These are phyloP conservation scores for Neosilurus mollespiculum DNA, from an alignment of 2,797 vertebrate genomes.

Conservation along the genomic window DNA sequence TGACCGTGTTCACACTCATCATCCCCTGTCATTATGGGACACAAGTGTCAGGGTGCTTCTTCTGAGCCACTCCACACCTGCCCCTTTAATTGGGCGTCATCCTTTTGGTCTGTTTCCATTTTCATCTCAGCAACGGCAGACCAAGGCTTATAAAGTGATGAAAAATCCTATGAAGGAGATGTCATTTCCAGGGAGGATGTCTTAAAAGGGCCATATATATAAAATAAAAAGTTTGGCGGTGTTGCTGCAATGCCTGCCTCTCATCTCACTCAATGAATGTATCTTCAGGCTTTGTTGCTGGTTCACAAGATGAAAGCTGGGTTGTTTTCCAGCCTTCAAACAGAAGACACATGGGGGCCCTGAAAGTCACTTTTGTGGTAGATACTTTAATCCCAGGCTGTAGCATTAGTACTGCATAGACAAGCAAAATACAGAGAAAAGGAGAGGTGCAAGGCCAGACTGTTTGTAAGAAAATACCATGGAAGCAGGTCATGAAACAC, in stretches of 20 bases:
- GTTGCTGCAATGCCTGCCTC: slow-evolving; percentile 59
- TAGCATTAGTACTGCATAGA: slow-evolving; percentile 1
- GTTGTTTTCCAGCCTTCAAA: slow-evolving; percentile 78
- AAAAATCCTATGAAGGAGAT: slow-evolving; percentile 55
- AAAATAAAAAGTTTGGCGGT: slow-evolving; percentile 39
- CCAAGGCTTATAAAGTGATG: slow-evolving; percentile 36
- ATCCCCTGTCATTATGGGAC: slow-evolving; percentile 52
- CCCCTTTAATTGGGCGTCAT: slow-evolving; percentile 53
- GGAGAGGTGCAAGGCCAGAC: slow-evolving; percentile 18
- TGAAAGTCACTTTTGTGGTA: slow-evolving; percentile 68
- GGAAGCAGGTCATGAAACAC: slow-evolving; percentile 20
- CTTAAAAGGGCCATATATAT: slow-evolving; percentile 55
- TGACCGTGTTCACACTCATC: slow-evolving; percentile 43
- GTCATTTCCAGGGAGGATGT: slow-evolving; percentile 58
- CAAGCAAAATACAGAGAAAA: slow-evolving; percentile 21
- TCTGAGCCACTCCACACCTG: slow-evolving; percentile 33
- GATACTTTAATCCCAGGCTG: slow-evolving; percentile 63
- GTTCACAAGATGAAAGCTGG: slow-evolving; percentile 73
- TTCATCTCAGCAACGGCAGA: slow-evolving; percentile 12
- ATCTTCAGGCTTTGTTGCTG: slow-evolving; percentile 64
- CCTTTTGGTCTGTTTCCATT: slow-evolving; percentile 48
- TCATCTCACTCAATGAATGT: slow-evolving; percentile 35
- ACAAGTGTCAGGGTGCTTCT: slow-evolving; percentile 45
- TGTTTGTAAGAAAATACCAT: slow-evolving; percentile 16
- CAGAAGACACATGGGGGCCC: slow-evolving; percentile 63